Conservation (phyloP, 1,140 invertebrate genomes). For the Ceratina japonica region DNA sequence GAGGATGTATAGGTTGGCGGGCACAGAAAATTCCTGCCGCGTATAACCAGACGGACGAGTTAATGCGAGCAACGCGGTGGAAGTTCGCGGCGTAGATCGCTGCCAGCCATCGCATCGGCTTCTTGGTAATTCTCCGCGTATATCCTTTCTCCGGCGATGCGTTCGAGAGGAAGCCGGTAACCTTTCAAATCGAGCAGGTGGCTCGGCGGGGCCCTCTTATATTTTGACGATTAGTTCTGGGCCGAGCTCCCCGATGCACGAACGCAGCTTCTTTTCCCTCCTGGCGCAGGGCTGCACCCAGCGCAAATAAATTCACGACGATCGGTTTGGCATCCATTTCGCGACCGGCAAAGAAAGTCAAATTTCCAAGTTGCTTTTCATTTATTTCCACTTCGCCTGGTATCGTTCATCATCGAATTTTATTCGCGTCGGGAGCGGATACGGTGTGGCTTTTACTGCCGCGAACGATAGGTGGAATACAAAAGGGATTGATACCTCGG, state of each 20-base stretch:
- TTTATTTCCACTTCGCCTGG: not conserved
- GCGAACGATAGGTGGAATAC: conserved; percentile 26
- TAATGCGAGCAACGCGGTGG: conserved; percentile 39
- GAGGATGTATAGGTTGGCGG: not conserved
- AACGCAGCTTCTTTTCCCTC: conserved; percentile 45
- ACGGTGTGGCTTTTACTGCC: conserved; percentile 12
- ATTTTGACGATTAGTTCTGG: conserved; percentile 72
- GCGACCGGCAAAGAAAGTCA: not conserved
- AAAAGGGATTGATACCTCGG: conserved; percentile 30
- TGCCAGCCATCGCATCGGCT: conserved; percentile 32
- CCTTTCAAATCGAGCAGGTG: conserved; percentile 70
- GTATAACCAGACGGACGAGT: conserved; percentile 37
- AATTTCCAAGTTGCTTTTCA: not conserved
- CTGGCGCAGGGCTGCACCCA: conserved; percentile 48
- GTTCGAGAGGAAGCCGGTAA: conserved; percentile 50
- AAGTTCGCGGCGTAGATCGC: not conserved
- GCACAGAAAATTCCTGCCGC: conserved; percentile 26
- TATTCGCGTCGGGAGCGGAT: conserved; percentile 18
- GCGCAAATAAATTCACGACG: not conserved
- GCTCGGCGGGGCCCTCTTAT: conserved; percentile 56
- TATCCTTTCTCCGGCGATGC: conserved; percentile 37
- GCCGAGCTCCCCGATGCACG: conserved; percentile 62
- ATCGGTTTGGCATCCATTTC: not conserved
- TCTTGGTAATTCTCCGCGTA: conserved; percentile 54
- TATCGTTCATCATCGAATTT: conserved; percentile 41